Evolutionary conservation across 2,113 vertebrate genomes (phyloP).

Genomic region (Siphamia tubifer): DNA sequence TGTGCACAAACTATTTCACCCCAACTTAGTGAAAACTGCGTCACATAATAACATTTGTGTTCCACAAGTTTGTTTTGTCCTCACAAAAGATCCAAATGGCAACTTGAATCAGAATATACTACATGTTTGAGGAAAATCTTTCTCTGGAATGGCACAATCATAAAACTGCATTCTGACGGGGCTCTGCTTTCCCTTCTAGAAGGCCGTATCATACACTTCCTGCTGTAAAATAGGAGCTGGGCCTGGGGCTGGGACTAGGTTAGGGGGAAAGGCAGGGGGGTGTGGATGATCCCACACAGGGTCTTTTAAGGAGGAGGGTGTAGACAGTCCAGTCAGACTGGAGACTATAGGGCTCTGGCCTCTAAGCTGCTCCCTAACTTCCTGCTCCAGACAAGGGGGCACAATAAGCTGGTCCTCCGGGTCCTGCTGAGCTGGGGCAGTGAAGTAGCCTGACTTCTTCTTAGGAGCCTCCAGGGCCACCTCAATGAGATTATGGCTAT

Average conservation of each 20-base stretch:
- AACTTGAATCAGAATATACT: conserved; percentile 55
- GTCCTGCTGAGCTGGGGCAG: conserved; percentile 91
- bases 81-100: conserved; percentile 52
- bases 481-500: conserved; percentile 94
- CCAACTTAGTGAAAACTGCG: conserved; percentile 13
- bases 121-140: conserved; percentile 36
- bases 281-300: conserved; percentile 75
- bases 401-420: conserved; percentile 95
- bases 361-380: conserved; percentile 91
- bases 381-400: conserved; percentile 91
- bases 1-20: conserved; percentile 4
- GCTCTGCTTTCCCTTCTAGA: conserved; percentile 73
- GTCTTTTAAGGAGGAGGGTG: conserved; percentile 69
- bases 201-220: conserved; percentile 94
- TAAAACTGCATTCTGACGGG: conserved; percentile 19
- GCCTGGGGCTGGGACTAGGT: conserved; percentile 48
- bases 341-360: conserved; percentile 70
- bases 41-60: conserved; percentile 14
- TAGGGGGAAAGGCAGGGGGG: conserved; percentile 68
- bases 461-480: conserved; percentile 95
- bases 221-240: conserved; percentile 73
- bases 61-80: conserved; percentile 13
- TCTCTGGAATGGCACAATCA: conserved; percentile 55
- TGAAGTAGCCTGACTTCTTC: conserved; percentile 96
- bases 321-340: conserved; percentile 59